phyloP scores from a whole-genome alignment of 2,113 vertebrate genomes.

The Parus major region DNA sequence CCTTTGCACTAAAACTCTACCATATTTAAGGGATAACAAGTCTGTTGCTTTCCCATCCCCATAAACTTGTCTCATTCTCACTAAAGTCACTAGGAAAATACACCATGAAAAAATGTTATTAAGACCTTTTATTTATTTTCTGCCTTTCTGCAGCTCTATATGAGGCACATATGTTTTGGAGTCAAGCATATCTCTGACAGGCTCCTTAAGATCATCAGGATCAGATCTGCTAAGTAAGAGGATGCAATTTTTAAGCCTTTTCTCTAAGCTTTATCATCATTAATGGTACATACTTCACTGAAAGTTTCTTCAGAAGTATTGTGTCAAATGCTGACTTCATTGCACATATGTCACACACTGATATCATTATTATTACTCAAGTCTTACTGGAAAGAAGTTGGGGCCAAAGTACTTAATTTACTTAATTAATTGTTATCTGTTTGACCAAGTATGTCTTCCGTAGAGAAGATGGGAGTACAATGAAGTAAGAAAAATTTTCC shows the following conservation, averaged over 20 bases:
- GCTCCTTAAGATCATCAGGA: neutral
- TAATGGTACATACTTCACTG: neutral
- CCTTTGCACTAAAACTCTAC: neutral
- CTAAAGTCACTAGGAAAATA: neutral
- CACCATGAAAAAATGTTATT: neutral
- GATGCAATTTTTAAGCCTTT: neutral
- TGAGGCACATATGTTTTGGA: neutral
- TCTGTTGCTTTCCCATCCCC: neutral
- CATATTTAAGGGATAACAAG: neutral
- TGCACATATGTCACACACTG: constrained; percentile 24
- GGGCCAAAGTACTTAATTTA: constrained; percentile 41
- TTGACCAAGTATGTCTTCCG: constrained; percentile 35
- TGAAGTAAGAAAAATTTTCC: constrained; percentile 51
- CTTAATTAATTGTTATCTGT: constrained; percentile 39
- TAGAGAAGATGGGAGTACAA: constrained; percentile 32
- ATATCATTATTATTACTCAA: constrained; percentile 34
- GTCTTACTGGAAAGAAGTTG: constrained; percentile 47
- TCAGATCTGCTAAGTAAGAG: constrained; percentile 11
- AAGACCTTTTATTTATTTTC: neutral
- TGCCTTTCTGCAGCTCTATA: neutral
- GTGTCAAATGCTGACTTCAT: constrained; percentile 50
- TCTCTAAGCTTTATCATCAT: neutral
- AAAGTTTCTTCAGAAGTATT: constrained; percentile 12
- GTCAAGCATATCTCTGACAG: neutral
- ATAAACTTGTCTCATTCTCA: neutral